Percentiles rank a stretch among this genome's conserved stretches.
These are phyloP conservation scores for Lagocephalus sceleratus DNA, from an alignment of 2,797 vertebrate species.

Conservation along the genomic window DNA sequence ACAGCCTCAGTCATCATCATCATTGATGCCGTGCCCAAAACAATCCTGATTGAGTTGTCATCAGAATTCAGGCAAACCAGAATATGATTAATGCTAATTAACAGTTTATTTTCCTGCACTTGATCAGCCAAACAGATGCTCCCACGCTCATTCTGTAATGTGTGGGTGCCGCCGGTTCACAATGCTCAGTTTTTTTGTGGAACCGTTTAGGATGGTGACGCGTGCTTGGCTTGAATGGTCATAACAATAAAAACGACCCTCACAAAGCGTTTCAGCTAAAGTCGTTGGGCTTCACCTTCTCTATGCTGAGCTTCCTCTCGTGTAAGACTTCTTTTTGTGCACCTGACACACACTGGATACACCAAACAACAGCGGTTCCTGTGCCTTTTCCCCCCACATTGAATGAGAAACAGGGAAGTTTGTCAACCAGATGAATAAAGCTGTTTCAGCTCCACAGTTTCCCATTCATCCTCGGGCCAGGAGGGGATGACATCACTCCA, in stretches of 20 bases:
- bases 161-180: no score
- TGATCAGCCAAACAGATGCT: no score
- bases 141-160: no score
- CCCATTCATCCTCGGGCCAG: conserved; percentile 27
- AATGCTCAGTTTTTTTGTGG: no score
- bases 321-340: conserved; percentile 22
- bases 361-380: conserved; percentile 23
- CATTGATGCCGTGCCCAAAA: no score
- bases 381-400: conserved; percentile 28
- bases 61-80: no score
- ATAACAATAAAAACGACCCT: conserved; percentile 1
- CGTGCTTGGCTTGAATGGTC: no score
- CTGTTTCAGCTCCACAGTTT: conserved; percentile 19
- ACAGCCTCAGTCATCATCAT: background rate
- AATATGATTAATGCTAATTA: no score
- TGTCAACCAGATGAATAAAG: conserved; percentile 49
- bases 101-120: no score
- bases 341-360: conserved; percentile 7
- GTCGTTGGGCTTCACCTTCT: conserved; percentile 15
- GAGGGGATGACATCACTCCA: conserved; percentile 43
- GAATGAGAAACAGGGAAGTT: conserved; percentile 48
- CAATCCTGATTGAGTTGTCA: no score
- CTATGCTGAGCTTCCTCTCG: conserved; percentile 15
- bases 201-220: no score
- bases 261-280: conserved; percentile 43